Percentiles rank a stretch among this genome's conserved stretches.
Evolutionary conservation across 2,113 vertebrate species (phyloP).

Genomic region (Clupea harengus): DNA sequence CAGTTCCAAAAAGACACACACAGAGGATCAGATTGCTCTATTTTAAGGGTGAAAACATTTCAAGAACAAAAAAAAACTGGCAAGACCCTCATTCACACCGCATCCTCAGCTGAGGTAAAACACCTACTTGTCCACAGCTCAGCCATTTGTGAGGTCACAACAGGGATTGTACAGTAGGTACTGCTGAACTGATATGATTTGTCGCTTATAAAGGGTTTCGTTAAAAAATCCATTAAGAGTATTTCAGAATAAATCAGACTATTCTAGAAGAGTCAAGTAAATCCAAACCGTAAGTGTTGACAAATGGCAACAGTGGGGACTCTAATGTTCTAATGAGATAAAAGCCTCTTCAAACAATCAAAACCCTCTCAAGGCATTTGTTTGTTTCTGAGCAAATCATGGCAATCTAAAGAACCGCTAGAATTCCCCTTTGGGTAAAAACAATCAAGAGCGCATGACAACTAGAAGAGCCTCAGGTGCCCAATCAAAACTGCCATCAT

Average conservation of each 20-base stretch:
- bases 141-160: not conserved
- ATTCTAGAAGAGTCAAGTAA: not conserved
- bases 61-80: not conserved
- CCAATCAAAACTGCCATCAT: not conserved
- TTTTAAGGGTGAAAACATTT: not conserved
- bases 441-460: not conserved
- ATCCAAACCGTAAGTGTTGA: not conserved
- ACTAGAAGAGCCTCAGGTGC: not conserved
- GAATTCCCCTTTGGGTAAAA: not conserved
- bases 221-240: not conserved
- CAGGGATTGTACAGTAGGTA: too few species aligned
- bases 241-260: not conserved
- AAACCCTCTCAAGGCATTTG: not conserved
- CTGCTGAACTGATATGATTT: not conserved
- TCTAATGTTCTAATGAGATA: not conserved
- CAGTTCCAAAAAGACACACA: not conserved
- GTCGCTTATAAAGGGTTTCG: not conserved
- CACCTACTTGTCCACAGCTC: not conserved
- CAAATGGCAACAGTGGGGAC: not conserved
- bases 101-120: not conserved
- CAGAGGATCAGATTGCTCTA: not conserved
- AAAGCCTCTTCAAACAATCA: conserved; percentile 3
- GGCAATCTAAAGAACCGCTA: not conserved
- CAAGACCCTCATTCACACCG: not conserved
- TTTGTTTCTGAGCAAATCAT: not conserved